Percentiles rank a stretch among this genome's conserved stretches.
phyloP scores from a whole-genome alignment of 2,888 invertebrate species.

The Melipona bicolor region DNA sequence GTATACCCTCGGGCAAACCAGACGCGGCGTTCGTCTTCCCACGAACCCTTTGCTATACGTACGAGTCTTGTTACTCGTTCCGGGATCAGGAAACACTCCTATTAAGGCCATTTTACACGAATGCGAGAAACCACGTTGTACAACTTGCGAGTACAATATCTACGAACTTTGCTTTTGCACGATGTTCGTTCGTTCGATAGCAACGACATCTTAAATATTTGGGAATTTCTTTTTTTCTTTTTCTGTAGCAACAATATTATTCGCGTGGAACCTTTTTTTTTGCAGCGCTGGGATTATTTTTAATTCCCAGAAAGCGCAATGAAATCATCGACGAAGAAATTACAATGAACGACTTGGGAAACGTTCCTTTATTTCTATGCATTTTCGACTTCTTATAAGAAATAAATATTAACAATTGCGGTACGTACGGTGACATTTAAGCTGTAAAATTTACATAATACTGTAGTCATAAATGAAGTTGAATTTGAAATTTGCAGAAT shows the following conservation, averaged over 20 bases:
- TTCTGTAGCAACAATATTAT: neutral
- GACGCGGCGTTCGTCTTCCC: conserved; percentile 72
- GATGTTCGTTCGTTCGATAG: too few species aligned
- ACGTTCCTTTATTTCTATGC: neutral
- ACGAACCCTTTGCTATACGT: conserved; percentile 68
- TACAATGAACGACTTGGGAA: neutral
- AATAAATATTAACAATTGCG: neutral
- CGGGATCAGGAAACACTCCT: conserved; percentile 73
- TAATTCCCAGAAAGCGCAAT: neutral
- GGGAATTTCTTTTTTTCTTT: neutral
- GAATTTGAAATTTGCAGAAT: neutral
- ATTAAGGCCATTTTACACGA: conserved; percentile 70
- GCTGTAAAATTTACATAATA: neutral
- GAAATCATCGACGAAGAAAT: neutral
- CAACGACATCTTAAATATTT: too few species aligned
- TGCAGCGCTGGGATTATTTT: neutral
- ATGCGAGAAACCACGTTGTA: conserved; percentile 37
- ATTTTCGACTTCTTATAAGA: neutral
- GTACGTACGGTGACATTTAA: neutral
- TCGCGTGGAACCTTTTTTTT: neutral
- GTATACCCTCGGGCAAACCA: conserved; percentile 62
- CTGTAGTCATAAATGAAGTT: neutral
- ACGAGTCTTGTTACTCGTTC: conserved; percentile 68
- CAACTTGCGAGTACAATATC: neutral
- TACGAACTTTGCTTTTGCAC: neutral